phyloP scores from a whole-genome alignment of 2,888 invertebrate species.

The Glyphotaelius pellucidus region DNA sequence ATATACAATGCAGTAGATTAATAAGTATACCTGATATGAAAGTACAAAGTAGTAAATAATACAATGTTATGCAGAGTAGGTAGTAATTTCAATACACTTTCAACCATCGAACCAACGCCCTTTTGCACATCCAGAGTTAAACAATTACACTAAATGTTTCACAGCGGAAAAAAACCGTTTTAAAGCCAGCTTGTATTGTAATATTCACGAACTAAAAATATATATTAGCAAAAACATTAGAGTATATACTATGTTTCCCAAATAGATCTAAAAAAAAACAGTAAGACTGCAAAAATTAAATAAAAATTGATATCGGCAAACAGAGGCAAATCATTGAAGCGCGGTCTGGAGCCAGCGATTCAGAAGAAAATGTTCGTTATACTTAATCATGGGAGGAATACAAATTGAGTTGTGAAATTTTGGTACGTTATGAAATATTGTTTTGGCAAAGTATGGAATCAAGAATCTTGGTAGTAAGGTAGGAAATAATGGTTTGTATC shows the following conservation, averaged over 20 bases:
- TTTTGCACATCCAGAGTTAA: no score
- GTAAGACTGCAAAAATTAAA: background rate
- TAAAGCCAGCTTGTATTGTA: no score
- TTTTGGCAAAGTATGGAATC: background rate
- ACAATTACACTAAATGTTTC: no score
- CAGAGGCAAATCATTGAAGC: background rate
- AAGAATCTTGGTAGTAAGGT: background rate
- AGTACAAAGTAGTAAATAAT: no score
- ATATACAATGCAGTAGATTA: no score
- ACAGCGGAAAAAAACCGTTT: no score
- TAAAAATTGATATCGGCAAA: background rate
- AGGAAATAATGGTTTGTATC: background rate
- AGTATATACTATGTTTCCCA: background rate
- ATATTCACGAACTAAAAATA: no score
- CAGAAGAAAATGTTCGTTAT: slow-evolving; percentile 4
- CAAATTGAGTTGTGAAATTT: background rate
- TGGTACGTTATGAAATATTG: background rate
- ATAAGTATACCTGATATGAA: no score
- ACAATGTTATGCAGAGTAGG: no score
- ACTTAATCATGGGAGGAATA: background rate
- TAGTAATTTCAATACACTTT: no score
- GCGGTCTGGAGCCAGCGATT: background rate
- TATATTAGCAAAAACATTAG: no score
- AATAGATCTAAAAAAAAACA: background rate
- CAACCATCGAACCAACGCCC: no score